Evolutionary conservation across 2,888 invertebrate species (phyloP), one percentile per base, ranked within the genome.

Genomic region (Vanessa cardui): DNA sequence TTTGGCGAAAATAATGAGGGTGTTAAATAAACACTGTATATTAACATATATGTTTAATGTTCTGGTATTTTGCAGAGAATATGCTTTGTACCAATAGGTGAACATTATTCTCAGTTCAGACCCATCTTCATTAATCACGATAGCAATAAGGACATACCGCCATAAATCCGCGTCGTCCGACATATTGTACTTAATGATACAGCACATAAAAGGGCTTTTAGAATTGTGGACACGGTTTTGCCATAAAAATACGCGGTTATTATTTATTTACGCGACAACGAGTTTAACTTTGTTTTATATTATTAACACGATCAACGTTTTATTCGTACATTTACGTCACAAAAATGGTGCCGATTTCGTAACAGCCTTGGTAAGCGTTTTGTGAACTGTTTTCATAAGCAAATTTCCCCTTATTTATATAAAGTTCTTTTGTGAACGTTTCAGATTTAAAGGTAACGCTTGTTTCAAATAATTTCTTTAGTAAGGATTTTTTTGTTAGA

Each of bases 61-160:
- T 39, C 12, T 9, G 39, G 39, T 39, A 39, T 39, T 39, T 39
- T 4, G 39, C 39, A 39, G 39, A 39, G 39, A 12, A 39, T 12
- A 39, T 56, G 44, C 26, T 44, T 6, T 49, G 31, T 33, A 56
- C 33, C 21, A 49, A 65, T 60, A 60, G 65, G 26, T 60, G 50
- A 45, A 65, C 39, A 60, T 65, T 60, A 60, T 60, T 50, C 50
- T 44, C 26, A 54, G 77, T 39, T 56, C 49, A 21, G 31, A 61
- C 78, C 79, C 78, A 82, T 81, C 79, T 81, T 80, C 82, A 87
- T 88, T 85, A 85, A 85, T 88, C 88, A 86, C 80, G 66, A 74
- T 76, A 77, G 84, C 84, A 88, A 87, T 87, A 88, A 87, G 83
- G 83, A 81, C 74, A 77, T 78, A 74, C 76, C 74, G 77, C 77